These are phyloP conservation scores for Helogale parvula DNA, from an alignment of 2,113 vertebrate genomes.

Conservation along the genomic window DNA sequence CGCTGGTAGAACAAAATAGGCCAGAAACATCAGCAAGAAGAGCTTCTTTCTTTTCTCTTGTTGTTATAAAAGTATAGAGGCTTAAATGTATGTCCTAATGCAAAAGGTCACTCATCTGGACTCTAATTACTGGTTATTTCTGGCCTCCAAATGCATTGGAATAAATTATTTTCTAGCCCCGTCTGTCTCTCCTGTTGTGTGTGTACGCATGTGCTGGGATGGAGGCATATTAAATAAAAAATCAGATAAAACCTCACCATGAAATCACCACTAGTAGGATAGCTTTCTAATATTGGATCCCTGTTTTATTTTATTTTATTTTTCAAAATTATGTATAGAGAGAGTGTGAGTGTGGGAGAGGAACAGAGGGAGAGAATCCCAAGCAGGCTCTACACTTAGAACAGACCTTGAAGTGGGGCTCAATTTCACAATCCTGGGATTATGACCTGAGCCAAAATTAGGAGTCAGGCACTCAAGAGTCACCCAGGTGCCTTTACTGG, in stretches of 20 bases:
- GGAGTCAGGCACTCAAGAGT: no score
- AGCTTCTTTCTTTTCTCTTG: not conserved
- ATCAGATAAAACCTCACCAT: not conserved
- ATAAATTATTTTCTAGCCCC: not conserved
- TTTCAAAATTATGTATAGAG: no score
- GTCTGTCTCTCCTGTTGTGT: not conserved
- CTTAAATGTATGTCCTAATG: not conserved
- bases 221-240: not conserved
- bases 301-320: not conserved
- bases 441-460: no score
- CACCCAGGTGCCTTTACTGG: no score
- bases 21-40: not conserved
- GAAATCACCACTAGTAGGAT: not conserved
- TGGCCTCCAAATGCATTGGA: not conserved
- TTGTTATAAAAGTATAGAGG: not conserved
- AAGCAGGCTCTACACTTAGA: no score
- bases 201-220: not conserved
- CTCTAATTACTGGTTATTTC: not conserved
- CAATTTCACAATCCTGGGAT: no score
- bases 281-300: not conserved
- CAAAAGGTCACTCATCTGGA: not conserved
- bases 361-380: no score
- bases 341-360: no score
- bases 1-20: slow-evolving; percentile 65
- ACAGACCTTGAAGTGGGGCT: no score